Evolutionary conservation across 2,797 vertebrate genomes (phyloP), one percentile per base, ranked within the genome.

Genomic region (Falco rusticolus): DNA sequence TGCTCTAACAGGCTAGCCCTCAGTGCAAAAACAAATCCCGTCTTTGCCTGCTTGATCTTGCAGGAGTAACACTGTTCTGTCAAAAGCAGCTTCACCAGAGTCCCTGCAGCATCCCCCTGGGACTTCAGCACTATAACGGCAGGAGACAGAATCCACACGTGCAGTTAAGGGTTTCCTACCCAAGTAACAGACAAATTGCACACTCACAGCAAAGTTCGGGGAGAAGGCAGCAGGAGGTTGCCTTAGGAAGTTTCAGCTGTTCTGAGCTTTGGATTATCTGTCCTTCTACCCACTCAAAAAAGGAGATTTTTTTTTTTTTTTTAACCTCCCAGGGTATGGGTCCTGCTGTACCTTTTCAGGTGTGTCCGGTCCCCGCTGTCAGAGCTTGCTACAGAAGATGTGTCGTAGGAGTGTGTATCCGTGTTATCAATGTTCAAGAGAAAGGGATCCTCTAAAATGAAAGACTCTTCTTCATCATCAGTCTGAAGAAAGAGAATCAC

Each of bases 391-490:
- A 99, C 98, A 41, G 99, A 99, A 9, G 99, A 99, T 2, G 99
- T 99, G 94, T 99, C 99, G 10, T 99, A 99, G 63, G 99, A 99
- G 96, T 99, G 98, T 21, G 99, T 97, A 19, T 99, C 99, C 7
- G 99, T 98, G 94, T 98, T 99, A 94, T 99, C 99, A 1, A 99
- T 97, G 94, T 99, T 99, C 85, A 99, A 94, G 54, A 99, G 95
- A 22, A 98, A 99, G 9, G 99, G 99, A 96, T 99, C 99, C 96
- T 99, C 99, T 83, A 99, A 95, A 83, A 99, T 89, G 77, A 99
- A 99, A 16, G 99, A 98, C n/a, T 99, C 99, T 13, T 99, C 99
- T 95, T 99, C 99, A 96, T 99, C 99, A 97, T 99, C 99, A 48
- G 99, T 98, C 99, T 99, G 95, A 84, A 96, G 89, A 28, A 96